Evolutionary conservation across 2,888 invertebrate genomes (phyloP), one percentile per base, ranked within the genome.

Genomic region (Ennomos erosarius): DNA sequence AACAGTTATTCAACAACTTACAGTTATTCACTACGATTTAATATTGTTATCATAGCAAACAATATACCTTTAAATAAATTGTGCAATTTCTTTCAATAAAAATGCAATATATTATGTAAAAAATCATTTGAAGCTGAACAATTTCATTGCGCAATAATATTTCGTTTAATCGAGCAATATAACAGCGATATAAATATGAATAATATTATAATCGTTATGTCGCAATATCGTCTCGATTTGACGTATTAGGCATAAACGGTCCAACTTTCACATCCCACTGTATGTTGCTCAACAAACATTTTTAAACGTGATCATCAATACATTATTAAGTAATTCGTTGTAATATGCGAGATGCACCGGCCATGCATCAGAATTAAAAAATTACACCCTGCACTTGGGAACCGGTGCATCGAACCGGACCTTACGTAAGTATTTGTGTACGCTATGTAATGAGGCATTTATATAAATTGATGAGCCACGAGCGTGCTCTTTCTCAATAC

Each of bases 401-500:
- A 85, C 80, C 71, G 64, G 81, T 75, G 64, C 82, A 65, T 77
- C 75, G 83, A 83, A 78, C 84, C 82, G 78, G 70, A 75, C 65
- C 48, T 80, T 76, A 65, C 76, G 74, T 69, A 80, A 79, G 59
- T 55, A 64, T 71, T 75, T 79, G 74, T 83, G 76, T 82, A 79
- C 80, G 76, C 74, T 68, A 68, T 75, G 79, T 85, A 86, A 86
- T 87, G 84, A 84, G 78, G 76, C 76, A 78, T 83, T 86, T 84
- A 78, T 77, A 84, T 79, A 80, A 87, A 85, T 87, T 85, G 85
- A 85, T 84, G 85, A 78, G 68, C 73, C 62, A 58, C 63, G 59
- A 68, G 65, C 59, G 65, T 55, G 62, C 67, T 67, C 66, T 77
- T 76, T 74, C 78, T 70, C 71, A 76, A 78, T 77, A 69, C 69